Percentiles rank a stretch among this genome's conserved stretches.
Conservation (phyloP, 1,140 invertebrate genomes). For the Drosophila nigromelanica region DNA sequence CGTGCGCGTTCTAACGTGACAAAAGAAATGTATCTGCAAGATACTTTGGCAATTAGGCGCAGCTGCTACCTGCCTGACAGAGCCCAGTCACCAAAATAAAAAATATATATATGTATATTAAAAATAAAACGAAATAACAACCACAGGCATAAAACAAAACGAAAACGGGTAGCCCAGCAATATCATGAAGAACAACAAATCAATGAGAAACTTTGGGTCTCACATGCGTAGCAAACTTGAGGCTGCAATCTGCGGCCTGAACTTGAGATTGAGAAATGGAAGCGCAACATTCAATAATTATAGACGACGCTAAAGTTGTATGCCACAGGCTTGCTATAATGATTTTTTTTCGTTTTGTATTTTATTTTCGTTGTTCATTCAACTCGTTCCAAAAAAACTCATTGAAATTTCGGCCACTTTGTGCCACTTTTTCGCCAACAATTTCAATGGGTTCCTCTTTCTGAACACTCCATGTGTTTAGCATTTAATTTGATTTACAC, state of each 20-base stretch:
- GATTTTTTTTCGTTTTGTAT: not conserved
- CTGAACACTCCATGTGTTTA: slow-evolving; percentile 67
- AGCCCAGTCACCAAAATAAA: slow-evolving; percentile 3
- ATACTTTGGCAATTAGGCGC: slow-evolving; percentile 75
- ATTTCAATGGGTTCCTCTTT: slow-evolving; percentile 43
- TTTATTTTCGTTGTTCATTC: slow-evolving; percentile 48
- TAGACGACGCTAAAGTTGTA: slow-evolving; percentile 45
- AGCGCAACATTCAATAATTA: slow-evolving; percentile 65
- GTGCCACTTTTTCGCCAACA: slow-evolving; percentile 51
- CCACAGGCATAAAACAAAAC: not conserved
- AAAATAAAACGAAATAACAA: slow-evolving; percentile 4
- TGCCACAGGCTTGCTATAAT: slow-evolving; percentile 18
- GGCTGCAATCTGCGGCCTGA: slow-evolving; percentile 29
- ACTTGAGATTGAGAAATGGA: slow-evolving; percentile 54
- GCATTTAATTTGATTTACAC: slow-evolving; percentile 74
- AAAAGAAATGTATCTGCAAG: slow-evolving; percentile 79
- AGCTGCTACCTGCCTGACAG: slow-evolving; percentile 63
- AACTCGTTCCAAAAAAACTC: slow-evolving; percentile 46
- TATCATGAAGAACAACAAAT: slow-evolving; percentile 25
- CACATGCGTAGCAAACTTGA: slow-evolving; percentile 37
- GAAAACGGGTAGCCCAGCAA: slow-evolving; percentile 7
- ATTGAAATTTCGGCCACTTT: slow-evolving; percentile 67
- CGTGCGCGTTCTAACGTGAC: slow-evolving; percentile 67
- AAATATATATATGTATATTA: slow-evolving; percentile 1
- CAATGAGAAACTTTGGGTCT: slow-evolving; percentile 51